Evolutionary conservation across 1,140 invertebrate species (phyloP), one percentile per base, ranked within the genome.

Genomic region (Drosophila truncata): DNA sequence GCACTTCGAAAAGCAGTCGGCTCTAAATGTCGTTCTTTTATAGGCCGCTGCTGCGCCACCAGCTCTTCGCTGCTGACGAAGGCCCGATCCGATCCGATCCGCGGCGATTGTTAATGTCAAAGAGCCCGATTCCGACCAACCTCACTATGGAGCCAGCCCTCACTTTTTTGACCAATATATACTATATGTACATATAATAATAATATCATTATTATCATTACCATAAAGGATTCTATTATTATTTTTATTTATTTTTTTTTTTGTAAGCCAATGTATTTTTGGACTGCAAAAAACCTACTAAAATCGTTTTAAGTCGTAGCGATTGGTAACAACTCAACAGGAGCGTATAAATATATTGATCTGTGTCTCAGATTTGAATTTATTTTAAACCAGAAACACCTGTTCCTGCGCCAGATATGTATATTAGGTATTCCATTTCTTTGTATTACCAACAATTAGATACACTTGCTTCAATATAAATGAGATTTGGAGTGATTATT

Each of bases 1-100:
- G 72, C 67, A 77, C 83, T 84, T 78, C 57, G 63, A 91, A 91
- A 91, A 92, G 71, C 84, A 85, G 59, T 78, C 37, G 86, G 75
- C 75, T 74, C 78, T 84, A 91, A 91, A 92, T 91, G 73, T 50
- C 69, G 69, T 29, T 72, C 81, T 92, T 92, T 92, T 92, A 92
- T 92, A 91, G 85, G 70, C 70, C 57, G 69, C 31, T 23, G 55
- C 35, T 64, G 61, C 61, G 27, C 57, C 35, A n/a, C 62, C 20
- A 39, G 35, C 44, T n/a, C 50, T 57, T 23, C 55, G 52, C 37
- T 35, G 50, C 55, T 33, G 41, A 55, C 70, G 41, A 66, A 41
- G 44, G 58, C 59, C 63, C 50, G 76, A 75, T 78, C 69, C 59
- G 76, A 75, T 78, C 69, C 59, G 52, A 69, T 78, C 73, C 47